Evolutionary conservation across 1,140 invertebrate species (phyloP), one percentile per base, ranked within the genome.

Genomic region (Cydia fagiglandana): DNA sequence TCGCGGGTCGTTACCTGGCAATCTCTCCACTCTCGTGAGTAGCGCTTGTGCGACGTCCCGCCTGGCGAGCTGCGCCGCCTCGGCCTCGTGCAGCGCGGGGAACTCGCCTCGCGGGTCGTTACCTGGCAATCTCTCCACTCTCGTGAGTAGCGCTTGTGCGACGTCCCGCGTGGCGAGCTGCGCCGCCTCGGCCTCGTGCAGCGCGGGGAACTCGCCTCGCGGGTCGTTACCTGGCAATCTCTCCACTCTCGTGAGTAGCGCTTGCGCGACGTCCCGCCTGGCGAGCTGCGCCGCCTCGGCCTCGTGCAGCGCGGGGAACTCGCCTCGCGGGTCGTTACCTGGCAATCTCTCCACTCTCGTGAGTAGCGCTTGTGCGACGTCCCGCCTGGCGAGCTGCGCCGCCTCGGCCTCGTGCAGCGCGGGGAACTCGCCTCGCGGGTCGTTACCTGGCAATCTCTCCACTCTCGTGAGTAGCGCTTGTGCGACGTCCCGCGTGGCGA

Each of bases 381-480:
- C 73, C 1, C 74, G 28, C 20, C 64, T 30, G 0, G 28, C 53
- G 17, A 17, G 38, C 4, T 24, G 4, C 0, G 74, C n/a, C 9
- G 95, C 93, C 73, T 92, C 93, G 80, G 86, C 84, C 28, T 78
- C 75, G 79, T 94, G 89, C 61, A 96, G 92, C 75, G 88, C 76
- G 2, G 97, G 97, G 89, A 97, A 96, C 80, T 95, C 93, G 88
- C 96, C 95, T 13, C 93, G 84, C 20, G 96, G 96, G 95, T 99
- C 28, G 28, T 50, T 50, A 94, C 96, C 94, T 84, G 94, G 94
- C 50, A 97, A 84, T 73, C 91, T 83, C 15, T 94, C 89, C 68
- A 95, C 93, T 74, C 95, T 88, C 74, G 94, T 88, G 74, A 94
- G 84, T n/a, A 95, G 94, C 5, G 73, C 1, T 0, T 74, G 64